Base-by-base conservation (phyloP, 2,113 vertebrate genomes). In the Vulpes vulpes region DNA sequence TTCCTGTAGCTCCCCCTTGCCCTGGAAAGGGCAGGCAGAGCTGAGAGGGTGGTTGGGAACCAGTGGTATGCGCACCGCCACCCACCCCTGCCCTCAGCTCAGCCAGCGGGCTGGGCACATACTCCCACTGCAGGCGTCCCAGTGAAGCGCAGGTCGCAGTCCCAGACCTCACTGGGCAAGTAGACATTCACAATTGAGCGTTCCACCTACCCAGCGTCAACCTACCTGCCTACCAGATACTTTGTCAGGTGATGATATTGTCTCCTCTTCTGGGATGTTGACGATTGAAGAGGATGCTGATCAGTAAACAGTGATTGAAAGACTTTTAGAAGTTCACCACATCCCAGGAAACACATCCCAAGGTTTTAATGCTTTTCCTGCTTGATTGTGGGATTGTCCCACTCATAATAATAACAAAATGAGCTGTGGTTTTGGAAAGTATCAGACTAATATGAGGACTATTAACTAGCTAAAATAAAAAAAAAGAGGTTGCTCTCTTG, bases 151-250 rank as follows among this genome's bases (percentile, higher is more conserved):
- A 8, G n/a, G 19, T 16, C n/a, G 1, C 2, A 60, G 11, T 15
- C 15, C 22, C 49, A 43, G 30, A 30, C 81, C 57, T 22, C 67
- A 0, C 4, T 49, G 5, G 11, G 2, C 49, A 38, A 2, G 0
- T 6, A 17, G 4, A 11, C 1, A 0, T 57, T 30, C 67, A 43
- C 17, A 65, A 20, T 27, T 0, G 49, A 62, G 0, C 0, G 9
- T 11, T n/a, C 67, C 19, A 3, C 30, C 6, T n/a, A n/a, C 2
- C n/a, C 27, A 0, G 25, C 16, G 22, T 8, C n/a, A 11, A 51
- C 25, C 78, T 64, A 16, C 8, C 22, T n/a, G 3, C n/a, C 20
- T 2, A 32, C 1, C 17, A 51, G 69, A 27, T 1, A 5, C 22
- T n/a, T 67, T 43, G 19, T 55, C 32, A 23, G 16, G 32, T 11